These are phyloP conservation scores for Trinectes maculatus DNA, from an alignment of 2,113 vertebrate species.

Conservation along the genomic window DNA sequence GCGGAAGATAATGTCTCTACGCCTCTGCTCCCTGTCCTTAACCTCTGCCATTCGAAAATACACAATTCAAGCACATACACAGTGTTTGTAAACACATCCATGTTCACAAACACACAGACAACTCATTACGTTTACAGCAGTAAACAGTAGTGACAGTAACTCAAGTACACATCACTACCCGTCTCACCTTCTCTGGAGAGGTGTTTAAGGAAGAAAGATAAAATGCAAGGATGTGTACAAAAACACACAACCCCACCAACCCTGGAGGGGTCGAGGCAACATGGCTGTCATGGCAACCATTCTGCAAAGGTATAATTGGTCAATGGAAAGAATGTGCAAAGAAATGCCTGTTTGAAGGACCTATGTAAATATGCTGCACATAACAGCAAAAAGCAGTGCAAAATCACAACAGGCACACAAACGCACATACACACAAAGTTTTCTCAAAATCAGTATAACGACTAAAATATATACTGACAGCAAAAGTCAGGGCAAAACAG, in stretches of 20 bases:
- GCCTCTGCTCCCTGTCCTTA: neutral
- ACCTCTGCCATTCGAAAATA: slow-evolving; percentile 2
- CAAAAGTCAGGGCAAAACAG: slow-evolving; percentile 68
- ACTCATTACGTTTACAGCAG: neutral
- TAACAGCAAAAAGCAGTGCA: slow-evolving; percentile 30
- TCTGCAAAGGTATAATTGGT: slow-evolving; percentile 70
- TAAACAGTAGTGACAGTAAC: neutral
- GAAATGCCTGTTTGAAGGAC: slow-evolving; percentile 50
- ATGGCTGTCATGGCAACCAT: slow-evolving; percentile 76
- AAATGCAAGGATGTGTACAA: slow-evolving; percentile 22
- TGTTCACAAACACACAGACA: slow-evolving; percentile 5
- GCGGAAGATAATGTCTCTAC: slow-evolving; percentile 9
- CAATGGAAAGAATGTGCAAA: slow-evolving; percentile 52
- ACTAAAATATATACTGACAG: slow-evolving; percentile 66
- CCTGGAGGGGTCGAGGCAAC: slow-evolving; percentile 49
- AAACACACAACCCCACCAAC: slow-evolving; percentile 37
- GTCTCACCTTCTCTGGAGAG: slow-evolving; percentile 23
- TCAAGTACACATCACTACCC: too few species aligned
- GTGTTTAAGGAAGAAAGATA: slow-evolving; percentile 38
- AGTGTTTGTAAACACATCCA: neutral
- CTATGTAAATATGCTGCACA: slow-evolving; percentile 53
- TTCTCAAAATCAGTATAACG: slow-evolving; percentile 32
- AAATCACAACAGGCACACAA: slow-evolving; percentile 15
- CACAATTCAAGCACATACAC: slow-evolving; percentile 9
- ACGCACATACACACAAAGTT: slow-evolving; percentile 21